Percentiles rank a stretch among this genome's conserved stretches.
phyloP scores from a whole-genome alignment of 2,888 invertebrate species.

The Horisme vitalbata region DNA sequence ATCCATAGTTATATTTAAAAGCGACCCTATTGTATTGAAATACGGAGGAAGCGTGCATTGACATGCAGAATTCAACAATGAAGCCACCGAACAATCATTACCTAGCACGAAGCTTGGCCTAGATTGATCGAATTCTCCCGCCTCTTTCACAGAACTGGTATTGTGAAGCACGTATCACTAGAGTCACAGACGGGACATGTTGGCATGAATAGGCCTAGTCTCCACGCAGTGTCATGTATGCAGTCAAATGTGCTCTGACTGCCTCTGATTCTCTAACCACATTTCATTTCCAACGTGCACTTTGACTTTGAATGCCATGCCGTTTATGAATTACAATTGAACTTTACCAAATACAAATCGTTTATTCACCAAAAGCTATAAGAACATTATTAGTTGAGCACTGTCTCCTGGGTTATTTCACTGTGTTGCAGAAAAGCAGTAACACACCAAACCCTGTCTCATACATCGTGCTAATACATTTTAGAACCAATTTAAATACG shows the following conservation, averaged over 20 bases:
- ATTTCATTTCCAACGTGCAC: slow-evolving; percentile 25
- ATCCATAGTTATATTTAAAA: slow-evolving; percentile 2
- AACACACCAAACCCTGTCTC: no score
- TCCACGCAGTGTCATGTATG: slow-evolving; percentile 48
- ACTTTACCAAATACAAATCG: no score
- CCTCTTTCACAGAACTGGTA: slow-evolving; percentile 50
- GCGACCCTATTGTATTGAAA: slow-evolving; percentile 12
- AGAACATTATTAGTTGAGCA: no score
- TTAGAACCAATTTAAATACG: no score
- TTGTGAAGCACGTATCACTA: slow-evolving; percentile 63
- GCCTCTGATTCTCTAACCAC: slow-evolving; percentile 57
- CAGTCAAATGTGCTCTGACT: slow-evolving; percentile 45
- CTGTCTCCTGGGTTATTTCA: no score
- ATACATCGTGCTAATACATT: no score
- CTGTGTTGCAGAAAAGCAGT: no score
- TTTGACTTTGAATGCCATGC: slow-evolving; percentile 24
- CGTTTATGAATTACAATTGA: slow-evolving; percentile 15
- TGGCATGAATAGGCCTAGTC: slow-evolving; percentile 61
- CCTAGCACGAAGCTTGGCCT: slow-evolving; percentile 39
- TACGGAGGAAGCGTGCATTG: slow-evolving; percentile 32
- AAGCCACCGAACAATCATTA: slow-evolving; percentile 42
- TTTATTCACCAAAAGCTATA: no score
- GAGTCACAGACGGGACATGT: slow-evolving; percentile 46
- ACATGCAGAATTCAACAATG: slow-evolving; percentile 40
- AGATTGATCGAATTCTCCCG: slow-evolving; percentile 65